A percentile compares a stretch with the other conserved stretches of the same genome.
These are phyloP conservation scores for Uropetala carovei DNA, from an alignment of 2,888 invertebrate species.

Conservation along the genomic window DNA sequence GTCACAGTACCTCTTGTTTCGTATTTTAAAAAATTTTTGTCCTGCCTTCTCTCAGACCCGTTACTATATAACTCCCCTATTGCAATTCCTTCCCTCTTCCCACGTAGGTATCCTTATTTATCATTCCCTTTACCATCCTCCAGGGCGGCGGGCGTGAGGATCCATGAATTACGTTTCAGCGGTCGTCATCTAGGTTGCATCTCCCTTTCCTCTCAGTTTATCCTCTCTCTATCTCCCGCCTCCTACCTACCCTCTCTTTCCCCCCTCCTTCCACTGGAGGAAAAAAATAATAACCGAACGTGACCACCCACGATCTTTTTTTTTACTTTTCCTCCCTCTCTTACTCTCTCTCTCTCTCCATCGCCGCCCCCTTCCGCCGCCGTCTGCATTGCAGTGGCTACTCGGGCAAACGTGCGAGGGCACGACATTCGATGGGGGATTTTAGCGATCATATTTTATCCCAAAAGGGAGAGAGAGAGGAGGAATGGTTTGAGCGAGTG, in stretches of 20 bases:
- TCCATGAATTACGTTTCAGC: slow-evolving; percentile 2
- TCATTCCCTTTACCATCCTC: neutral
- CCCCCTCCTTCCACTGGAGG: neutral
- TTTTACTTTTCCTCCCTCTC: no score
- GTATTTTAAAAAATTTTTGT: no score
- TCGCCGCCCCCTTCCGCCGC: neutral
- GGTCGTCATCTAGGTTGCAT: neutral
- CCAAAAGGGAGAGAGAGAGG: neutral
- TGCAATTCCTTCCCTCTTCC: no score
- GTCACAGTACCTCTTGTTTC: no score
- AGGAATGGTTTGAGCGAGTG: neutral
- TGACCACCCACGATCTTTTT: neutral
- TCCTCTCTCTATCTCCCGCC: neutral
- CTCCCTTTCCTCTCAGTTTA: no score
- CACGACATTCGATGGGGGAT: slow-evolving; percentile 23
- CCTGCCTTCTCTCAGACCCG: no score
- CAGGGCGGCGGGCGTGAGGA: neutral
- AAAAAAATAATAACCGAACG: slow-evolving; percentile 25
- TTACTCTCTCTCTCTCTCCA: no score
- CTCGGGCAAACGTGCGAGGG: neutral
- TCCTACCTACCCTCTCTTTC: neutral
- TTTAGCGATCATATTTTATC: slow-evolving; percentile 32
- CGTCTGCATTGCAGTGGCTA: slow-evolving; percentile 32
- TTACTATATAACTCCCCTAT: no score
- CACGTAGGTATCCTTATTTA: no score